Evolutionary conservation across 2,113 vertebrate species (phyloP), one percentile per base, ranked within the genome.

Genomic region (Microcebus lehilahytsara): DNA sequence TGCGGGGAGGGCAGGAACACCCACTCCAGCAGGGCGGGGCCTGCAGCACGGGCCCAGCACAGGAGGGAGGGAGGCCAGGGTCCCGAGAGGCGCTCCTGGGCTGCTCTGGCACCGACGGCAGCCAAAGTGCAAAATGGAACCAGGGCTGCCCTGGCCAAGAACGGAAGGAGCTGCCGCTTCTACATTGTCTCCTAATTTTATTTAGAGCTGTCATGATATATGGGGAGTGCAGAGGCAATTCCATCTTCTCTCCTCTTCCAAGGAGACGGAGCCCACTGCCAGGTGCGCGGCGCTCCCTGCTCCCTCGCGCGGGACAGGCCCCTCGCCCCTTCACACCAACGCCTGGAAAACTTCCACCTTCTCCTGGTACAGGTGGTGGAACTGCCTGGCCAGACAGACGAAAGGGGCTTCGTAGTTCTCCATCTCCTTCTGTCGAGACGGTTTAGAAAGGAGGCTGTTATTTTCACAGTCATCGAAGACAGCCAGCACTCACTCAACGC

Each of bases 351-450:
- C 96, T 95, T 99, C 99, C 58, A 98, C 96, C 77, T 97, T 98
- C 60, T 99, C 99, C 95, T 96, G 99, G 98, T 99, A 99, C 67
- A 99, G 98, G 11, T 98, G 98, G 91, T 99, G 98, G 96, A 99
- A 99, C 85, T 98, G 98, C 84, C 97, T 98, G 84, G 99, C 99
- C 98, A 99, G 97, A 85, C 98, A 98, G 94, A 98, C 98, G 96
- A 99, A 99, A 4, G 99, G 99, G 2, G 98, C 99, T 9, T 99
- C 99, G 20, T 98, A 99, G 98, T 99, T 99, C 86, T 99, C 99
- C 99, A 99, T 99, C 97, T 99, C 99, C 96, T 99, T 99, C 99
- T 99, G 99, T 11, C 97, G 98, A 97, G 89, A 98, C 94, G 98
- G 96, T 75, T 40, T 51, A 81, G 95, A n/a, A 71, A 56, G 71